phyloP scores from a whole-genome alignment of 2,888 invertebrate genomes.

The Cheilosia urbana region DNA sequence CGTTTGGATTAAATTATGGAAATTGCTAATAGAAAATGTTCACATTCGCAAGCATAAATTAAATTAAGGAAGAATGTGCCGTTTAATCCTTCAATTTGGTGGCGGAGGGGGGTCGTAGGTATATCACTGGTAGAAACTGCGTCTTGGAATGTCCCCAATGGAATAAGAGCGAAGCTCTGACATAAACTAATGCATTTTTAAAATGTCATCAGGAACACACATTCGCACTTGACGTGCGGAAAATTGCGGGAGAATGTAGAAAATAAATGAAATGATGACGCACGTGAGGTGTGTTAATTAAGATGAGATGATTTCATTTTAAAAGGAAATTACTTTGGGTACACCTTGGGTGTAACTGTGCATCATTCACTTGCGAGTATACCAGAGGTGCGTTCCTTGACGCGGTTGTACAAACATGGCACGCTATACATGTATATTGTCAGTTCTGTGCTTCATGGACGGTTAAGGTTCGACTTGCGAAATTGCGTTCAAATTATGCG shows the following conservation, averaged over 20 bases:
- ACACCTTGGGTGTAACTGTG: constrained; percentile 46
- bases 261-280: constrained; percentile 58
- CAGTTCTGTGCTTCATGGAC: too few species aligned
- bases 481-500: too few species aligned
- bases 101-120: neutral
- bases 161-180: constrained; percentile 7
- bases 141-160: constrained; percentile 28
- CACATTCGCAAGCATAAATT: constrained; percentile 54
- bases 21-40: constrained; percentile 59
- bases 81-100: constrained; percentile 48
- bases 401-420: too few species aligned
- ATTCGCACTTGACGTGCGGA: constrained; percentile 6
- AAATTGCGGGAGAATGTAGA: constrained; percentile 31
- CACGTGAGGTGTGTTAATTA: constrained; percentile 65
- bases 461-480: too few species aligned
- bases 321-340: constrained; percentile 59
- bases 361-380: neutral
- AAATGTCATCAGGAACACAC: constrained; percentile 60
- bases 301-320: constrained; percentile 63
- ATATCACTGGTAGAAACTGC: neutral
- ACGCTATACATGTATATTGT: too few species aligned
- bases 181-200: constrained; percentile 65
- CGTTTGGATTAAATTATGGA: constrained; percentile 63
- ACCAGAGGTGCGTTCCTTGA: too few species aligned
- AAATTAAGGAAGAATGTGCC: constrained; percentile 44